Conservation (phyloP, 2,888 invertebrate genomes). For the Caenorhabditis wallacei region DNA sequence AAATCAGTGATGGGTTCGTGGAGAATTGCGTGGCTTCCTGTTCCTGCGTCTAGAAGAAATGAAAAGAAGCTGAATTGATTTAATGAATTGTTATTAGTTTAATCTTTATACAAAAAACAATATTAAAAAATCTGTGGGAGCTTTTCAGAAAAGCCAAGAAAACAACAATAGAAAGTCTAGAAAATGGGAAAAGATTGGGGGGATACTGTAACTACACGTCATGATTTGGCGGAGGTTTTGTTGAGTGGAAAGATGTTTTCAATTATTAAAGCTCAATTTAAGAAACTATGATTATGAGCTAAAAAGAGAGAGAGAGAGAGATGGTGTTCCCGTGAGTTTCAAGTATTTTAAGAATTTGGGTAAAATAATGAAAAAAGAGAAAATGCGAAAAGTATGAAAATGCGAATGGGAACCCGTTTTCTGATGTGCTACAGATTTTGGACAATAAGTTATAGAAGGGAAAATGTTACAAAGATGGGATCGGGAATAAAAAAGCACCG, state of each 20-base stretch:
- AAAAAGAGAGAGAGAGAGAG: not conserved
- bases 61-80: not conserved
- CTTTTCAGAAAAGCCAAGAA: constrained; percentile 1
- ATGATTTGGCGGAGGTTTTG: constrained; percentile 21
- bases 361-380: not conserved
- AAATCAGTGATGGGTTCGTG: constrained; percentile 56
- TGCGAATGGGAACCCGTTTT: constrained; percentile 37
- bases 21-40: constrained; percentile 44
- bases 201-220: constrained; percentile 53
- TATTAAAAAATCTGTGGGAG: not conserved
- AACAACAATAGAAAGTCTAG: constrained; percentile 19
- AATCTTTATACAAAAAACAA: not conserved
- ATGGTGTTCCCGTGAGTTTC: constrained; percentile 20
- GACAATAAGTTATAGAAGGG: constrained; percentile 32
- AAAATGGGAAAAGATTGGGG: not conserved
- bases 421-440: constrained; percentile 12
- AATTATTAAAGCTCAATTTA: constrained; percentile 44
- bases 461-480: not conserved
- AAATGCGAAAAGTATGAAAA: constrained; percentile 8
- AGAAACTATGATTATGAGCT: constrained; percentile 10
- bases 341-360: not conserved
- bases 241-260: not conserved
- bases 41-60: not conserved
- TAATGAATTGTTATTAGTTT: no score
- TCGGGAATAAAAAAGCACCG: constrained; percentile 23